Base-by-base conservation (phyloP, 2,888 invertebrate species). In the Leistus spinibarbis region DNA sequence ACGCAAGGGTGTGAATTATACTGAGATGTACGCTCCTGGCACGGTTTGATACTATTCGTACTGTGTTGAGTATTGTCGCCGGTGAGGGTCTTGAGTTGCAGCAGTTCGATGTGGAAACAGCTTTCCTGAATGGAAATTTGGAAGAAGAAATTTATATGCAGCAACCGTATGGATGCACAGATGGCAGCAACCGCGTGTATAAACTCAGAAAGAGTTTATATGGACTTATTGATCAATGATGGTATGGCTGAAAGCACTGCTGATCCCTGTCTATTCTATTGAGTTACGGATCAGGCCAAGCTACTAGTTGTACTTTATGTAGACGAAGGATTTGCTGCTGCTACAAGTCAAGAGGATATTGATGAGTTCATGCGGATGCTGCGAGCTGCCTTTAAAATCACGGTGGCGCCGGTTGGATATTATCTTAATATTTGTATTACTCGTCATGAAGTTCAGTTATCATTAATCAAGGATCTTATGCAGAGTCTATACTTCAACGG, bases 111-210 rank as follows among this genome's bases (percentile, higher is more conserved):
- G 76, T 81, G 1, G 79, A 79, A 68, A 81, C 80, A 27, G 81
- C 81, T 0, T 81, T 81, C 69, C 68, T 82, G 3, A 77, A 82
- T 72, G 81, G 80, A 1, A 73, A 79, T 0, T 69, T 82, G 3
- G 76, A 79, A 19, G 80, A 82, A 66, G 78, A 77, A 9, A 79
- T 83, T 16, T 82, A 80, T 60, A 82, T 83, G 82, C 76, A 77
- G 24, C 81, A 82, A 27, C 83, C 83, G 57, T 77, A 80, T 60
- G 82, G 82, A 2, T 80, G 77, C 62, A 64, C 77, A 13, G 79
- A 81, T 69, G 79, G 78, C 20, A 78, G 79, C 0, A 60, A 68
- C 1, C 54, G 72, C 17, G 81, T 82, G 3, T 83, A 82, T 68
- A 78, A 78, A 40, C 76, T 83, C 19, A 76, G 76, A 4, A 78